These are phyloP conservation scores for Chaetodon auriga DNA, from an alignment of 2,113 vertebrate species.

Conservation along the genomic window DNA sequence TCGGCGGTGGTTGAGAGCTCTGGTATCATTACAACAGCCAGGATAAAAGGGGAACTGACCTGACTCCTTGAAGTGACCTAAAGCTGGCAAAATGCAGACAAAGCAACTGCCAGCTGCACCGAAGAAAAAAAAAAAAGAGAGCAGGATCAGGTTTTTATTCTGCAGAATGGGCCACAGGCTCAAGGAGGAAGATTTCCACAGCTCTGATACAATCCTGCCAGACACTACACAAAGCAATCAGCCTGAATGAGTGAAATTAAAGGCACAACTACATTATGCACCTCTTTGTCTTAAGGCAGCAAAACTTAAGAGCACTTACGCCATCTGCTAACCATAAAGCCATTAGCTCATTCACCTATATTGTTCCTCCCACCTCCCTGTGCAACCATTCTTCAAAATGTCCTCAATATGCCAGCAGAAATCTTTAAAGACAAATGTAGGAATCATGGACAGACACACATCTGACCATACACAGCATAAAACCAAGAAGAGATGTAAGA, in stretches of 20 bases:
- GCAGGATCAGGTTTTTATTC: constrained; percentile 27
- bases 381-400: not conserved
- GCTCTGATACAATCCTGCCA: constrained; percentile 17
- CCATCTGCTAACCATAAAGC: constrained; percentile 3
- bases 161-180: not conserved
- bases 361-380: not conserved
- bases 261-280: not conserved
- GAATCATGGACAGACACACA: not conserved
- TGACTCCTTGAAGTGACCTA: constrained; percentile 34
- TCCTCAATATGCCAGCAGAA: not conserved
- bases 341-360: not conserved
- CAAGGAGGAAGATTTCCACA: constrained; percentile 15
- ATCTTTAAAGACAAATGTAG: not conserved
- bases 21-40: not conserved
- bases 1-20: constrained; percentile 5
- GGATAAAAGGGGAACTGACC: constrained; percentile 16
- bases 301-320: not conserved
- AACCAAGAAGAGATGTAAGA: not conserved
- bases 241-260: constrained; percentile 13
- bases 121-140: not conserved
- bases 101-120: constrained; percentile 33
- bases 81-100: constrained; percentile 32
- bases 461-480: not conserved
- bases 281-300: not conserved
- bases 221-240: constrained; percentile 25